A percentile compares a stretch with the other conserved stretches of the same genome.
Evolutionary conservation across 1,140 invertebrate species (phyloP).

Genomic region (Calosoma granatense): DNA sequence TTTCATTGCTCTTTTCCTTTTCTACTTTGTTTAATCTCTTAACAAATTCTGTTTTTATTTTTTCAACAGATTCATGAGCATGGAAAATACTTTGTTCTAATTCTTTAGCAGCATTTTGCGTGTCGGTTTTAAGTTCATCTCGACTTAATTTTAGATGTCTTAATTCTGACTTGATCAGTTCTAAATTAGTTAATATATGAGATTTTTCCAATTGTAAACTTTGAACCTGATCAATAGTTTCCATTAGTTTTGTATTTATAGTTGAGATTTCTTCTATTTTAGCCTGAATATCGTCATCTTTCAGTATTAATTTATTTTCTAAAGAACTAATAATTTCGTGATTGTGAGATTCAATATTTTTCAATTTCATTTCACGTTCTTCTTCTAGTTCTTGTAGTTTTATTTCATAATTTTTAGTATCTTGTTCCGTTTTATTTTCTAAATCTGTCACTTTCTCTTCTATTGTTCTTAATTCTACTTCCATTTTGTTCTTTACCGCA

Average conservation of each 20-base stretch:
- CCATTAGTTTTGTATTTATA: not conserved
- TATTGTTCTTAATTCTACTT: not conserved
- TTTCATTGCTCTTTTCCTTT: conserved; percentile 10
- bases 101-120: conserved; percentile 23
- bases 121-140: conserved; percentile 19
- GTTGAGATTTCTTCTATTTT: not conserved
- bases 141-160: conserved; percentile 16
- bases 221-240: not conserved
- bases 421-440: not conserved
- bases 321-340: not conserved
- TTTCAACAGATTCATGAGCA: conserved; percentile 20
- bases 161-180: not conserved
- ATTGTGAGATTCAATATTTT: not conserved
- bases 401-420: not conserved
- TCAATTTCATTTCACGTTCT: not conserved
- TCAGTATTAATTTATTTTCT: not conserved
- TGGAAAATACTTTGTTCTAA: conserved; percentile 19
- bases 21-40: conserved; percentile 18
- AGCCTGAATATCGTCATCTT: not conserved
- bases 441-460: not conserved
- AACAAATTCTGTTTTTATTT: conserved; percentile 18
- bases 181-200: not conserved
- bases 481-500: not conserved
- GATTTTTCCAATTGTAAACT: not conserved
- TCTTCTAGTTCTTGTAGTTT: not conserved